A percentile compares a stretch with the other conserved stretches of the same genome.
These are phyloP conservation scores for Drosophila pegasa DNA, from an alignment of 2,888 invertebrate genomes.

Conservation along the genomic window DNA sequence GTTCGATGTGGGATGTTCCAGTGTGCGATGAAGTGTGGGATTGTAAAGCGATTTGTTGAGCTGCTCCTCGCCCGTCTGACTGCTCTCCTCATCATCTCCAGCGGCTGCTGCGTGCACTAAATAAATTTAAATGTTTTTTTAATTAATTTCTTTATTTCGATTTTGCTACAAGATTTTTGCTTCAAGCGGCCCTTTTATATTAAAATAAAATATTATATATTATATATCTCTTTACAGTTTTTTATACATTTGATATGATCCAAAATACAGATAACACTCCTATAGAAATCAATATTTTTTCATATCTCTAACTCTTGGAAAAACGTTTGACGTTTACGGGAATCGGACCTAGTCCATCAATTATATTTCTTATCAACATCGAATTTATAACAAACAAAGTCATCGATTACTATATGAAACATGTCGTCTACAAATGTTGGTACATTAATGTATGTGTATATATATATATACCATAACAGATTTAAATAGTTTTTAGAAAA, in stretches of 20 bases:
- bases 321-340: neutral
- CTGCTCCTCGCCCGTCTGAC: constrained; percentile 58
- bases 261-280: too few relatives aligned
- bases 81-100: constrained; percentile 59
- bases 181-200: neutral
- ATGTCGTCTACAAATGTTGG: neutral
- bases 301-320: neutral
- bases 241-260: too few relatives aligned
- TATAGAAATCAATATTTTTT: too few relatives aligned
- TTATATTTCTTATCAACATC: constrained; percentile 3
- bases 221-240: too few relatives aligned
- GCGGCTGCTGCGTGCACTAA: constrained; percentile 70
- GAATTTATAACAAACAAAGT: neutral
- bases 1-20: constrained; percentile 93
- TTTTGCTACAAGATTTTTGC: constrained; percentile 5
- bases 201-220: neutral
- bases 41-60: constrained; percentile 84
- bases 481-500: neutral
- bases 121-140: constrained; percentile 9
- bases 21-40: constrained; percentile 88
- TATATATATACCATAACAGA: neutral
- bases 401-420: neutral
- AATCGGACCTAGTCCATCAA: neutral
- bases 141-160: neutral
- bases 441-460: neutral